phyloP scores from a whole-genome alignment of 2,113 vertebrate genomes.

The Nyctibius bracteatus region DNA sequence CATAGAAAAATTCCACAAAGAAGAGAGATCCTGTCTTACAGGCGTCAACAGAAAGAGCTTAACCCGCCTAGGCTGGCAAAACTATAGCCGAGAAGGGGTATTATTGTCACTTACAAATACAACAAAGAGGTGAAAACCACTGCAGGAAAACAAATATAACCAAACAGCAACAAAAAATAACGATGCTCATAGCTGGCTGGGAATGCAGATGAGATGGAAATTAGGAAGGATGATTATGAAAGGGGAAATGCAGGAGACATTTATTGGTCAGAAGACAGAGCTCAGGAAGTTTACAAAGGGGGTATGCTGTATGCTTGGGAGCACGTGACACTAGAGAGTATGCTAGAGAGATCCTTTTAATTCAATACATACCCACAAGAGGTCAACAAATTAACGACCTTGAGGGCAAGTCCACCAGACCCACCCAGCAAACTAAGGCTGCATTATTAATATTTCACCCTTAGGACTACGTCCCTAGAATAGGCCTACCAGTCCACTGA shows the following conservation, averaged over 20 bases:
- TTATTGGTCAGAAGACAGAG: neutral
- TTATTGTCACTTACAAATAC: neutral
- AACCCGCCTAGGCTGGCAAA: neutral
- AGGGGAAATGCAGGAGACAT: neutral
- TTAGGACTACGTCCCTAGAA: neutral
- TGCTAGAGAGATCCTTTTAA: neutral
- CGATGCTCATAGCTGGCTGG: no score
- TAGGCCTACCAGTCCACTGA: neutral
- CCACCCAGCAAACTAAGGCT: neutral
- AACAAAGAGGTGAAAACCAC: accelerated
- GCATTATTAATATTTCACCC: neutral
- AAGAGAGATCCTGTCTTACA: neutral
- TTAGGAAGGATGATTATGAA: neutral
- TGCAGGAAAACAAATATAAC: neutral
- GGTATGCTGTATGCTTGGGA: neutral
- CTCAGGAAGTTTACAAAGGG: neutral
- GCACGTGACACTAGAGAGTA: neutral
- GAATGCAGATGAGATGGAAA: neutral
- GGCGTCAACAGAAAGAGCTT: neutral
- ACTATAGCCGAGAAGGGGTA: neutral
- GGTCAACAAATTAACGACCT: neutral
- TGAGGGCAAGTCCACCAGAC: neutral
- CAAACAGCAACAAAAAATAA: neutral
- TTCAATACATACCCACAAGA: neutral
- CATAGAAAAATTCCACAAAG: neutral